phyloP scores from a whole-genome alignment of 2,888 invertebrate species.

The Coenonympha arcania region DNA sequence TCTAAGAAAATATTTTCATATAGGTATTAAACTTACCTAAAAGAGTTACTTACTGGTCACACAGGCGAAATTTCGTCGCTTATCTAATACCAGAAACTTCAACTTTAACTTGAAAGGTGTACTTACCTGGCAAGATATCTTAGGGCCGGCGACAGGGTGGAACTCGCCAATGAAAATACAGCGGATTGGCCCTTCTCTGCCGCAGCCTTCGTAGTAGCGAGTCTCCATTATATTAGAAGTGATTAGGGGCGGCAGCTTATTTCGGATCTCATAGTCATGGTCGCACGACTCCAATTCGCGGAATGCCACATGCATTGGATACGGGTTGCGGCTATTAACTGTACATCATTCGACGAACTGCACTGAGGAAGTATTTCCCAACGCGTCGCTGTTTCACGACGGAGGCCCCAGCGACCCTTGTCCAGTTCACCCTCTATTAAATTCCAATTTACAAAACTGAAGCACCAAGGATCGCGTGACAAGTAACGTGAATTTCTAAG shows the following conservation, averaged over 20 bases:
- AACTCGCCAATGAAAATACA: constrained; percentile 88
- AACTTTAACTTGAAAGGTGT: too few species aligned
- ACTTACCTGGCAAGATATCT: constrained; percentile 86
- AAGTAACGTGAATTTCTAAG: not conserved
- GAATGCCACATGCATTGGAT: constrained; percentile 24
- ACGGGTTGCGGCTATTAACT: constrained; percentile 4
- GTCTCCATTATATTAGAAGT: constrained; percentile 61
- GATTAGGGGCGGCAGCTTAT: constrained; percentile 36
- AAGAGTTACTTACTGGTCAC: too few species aligned
- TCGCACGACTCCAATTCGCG: constrained; percentile 23
- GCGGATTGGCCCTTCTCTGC: constrained; percentile 82
- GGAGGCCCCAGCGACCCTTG: too few species aligned
- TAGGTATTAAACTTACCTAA: not conserved
- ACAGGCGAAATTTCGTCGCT: too few species aligned
- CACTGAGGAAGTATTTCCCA: too few species aligned
- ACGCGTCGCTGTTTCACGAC: too few species aligned
- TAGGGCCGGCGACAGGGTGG: constrained; percentile 85
- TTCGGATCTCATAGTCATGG: constrained; percentile 37
- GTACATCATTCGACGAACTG: constrained; percentile 15
- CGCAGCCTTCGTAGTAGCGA: constrained; percentile 76
- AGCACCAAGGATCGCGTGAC: constrained; percentile 24
- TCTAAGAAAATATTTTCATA: not conserved
- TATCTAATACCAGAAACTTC: too few species aligned
- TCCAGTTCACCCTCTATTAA: too few species aligned
- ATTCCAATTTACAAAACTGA: not conserved